Base-by-base conservation (phyloP, 2,113 vertebrate genomes). In the Hassar affinis region DNA sequence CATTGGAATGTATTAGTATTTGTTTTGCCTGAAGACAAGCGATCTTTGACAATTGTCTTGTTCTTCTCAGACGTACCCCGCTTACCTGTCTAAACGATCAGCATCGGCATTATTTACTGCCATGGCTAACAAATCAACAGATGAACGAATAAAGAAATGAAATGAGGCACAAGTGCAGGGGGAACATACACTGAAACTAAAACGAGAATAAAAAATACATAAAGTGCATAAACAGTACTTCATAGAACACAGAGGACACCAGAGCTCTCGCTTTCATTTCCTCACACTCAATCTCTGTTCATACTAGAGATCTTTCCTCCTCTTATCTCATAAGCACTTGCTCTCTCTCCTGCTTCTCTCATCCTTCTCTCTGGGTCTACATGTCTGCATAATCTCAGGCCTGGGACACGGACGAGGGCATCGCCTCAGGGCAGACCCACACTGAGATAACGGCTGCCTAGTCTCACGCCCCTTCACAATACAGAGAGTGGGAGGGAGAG, bases 391-490 rank as follows among this genome's bases (percentile, higher is more conserved):
- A 78, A 78, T 61, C 51, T 84, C 62, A 76, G 64, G 86, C 83
- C 88, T 20, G 38, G 82, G 82, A 86, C 86, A 90, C 82, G 85
- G 90, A 90, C 86, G 75, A 90, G 91, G 89, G 90, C 88, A 82
- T 52, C 82, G 85, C 87, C 83, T 78, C 69, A 64, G 85, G 85
- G 86, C 82, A 82, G 85, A 87, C 78, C 77, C 80, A 79, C 69
- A 49, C 38, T 22, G 45, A 80, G 84, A 82, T 84, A 84, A 87
- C 57, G 86, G 62, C 80, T 69, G 62, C 82, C 66, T 30, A 42
- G 68, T 77, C 61, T 85, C 38, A 78, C 45, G 47, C 45, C 59
- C n/a, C 49, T 78, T 83, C 74, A 54, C 20, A 33, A n/a, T 25
- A 59, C 45, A 54, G 12, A 25, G 11, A 52, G 56, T 52, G 68